These are phyloP conservation scores for Trichoplusia ni DNA, from an alignment of 1,140 invertebrate species.

Conservation along the genomic window DNA sequence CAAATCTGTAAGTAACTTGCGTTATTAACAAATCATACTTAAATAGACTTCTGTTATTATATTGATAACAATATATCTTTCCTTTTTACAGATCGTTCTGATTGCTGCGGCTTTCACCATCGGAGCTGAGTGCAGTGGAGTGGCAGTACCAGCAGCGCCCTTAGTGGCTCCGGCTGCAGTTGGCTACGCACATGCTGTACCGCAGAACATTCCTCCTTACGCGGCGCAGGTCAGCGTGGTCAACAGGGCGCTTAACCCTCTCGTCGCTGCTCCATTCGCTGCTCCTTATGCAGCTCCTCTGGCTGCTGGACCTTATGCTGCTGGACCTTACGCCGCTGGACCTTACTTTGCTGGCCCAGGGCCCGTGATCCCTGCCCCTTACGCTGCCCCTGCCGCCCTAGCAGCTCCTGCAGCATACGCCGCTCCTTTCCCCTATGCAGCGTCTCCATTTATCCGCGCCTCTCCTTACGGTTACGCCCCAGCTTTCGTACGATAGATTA, in stretches of 20 bases:
- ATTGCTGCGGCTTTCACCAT: constrained; percentile 66
- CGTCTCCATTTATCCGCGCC: no score
- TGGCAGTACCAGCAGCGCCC: constrained; percentile 50
- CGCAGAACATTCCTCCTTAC: constrained; percentile 82
- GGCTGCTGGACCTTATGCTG: constrained; percentile 43
- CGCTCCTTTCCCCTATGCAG: constrained; percentile 24
- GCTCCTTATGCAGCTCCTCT: constrained; percentile 45
- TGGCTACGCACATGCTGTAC: constrained; percentile 73
- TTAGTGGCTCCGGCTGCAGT: constrained; percentile 65
- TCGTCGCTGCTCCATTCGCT: constrained; percentile 58
- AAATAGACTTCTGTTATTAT: not conserved
- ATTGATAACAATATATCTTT: constrained; percentile 4
- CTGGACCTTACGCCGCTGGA: constrained; percentile 46
- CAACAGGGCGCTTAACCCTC: constrained; percentile 68
- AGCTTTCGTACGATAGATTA: constrained; percentile 75
- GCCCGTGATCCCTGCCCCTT: constrained; percentile 35
- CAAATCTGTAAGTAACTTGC: constrained; percentile 67
- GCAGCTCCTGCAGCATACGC: constrained; percentile 35
- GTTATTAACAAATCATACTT: not conserved
- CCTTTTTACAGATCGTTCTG: constrained; percentile 64
- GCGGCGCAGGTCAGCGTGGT: constrained; percentile 80
- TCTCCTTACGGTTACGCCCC: constrained; percentile 55
- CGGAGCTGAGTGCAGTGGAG: constrained; percentile 69
- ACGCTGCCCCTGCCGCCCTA: constrained; percentile 23
- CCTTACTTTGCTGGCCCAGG: constrained; percentile 19